Base-by-base conservation (phyloP, 2,888 invertebrate genomes). In the Mycogona germanica region DNA sequence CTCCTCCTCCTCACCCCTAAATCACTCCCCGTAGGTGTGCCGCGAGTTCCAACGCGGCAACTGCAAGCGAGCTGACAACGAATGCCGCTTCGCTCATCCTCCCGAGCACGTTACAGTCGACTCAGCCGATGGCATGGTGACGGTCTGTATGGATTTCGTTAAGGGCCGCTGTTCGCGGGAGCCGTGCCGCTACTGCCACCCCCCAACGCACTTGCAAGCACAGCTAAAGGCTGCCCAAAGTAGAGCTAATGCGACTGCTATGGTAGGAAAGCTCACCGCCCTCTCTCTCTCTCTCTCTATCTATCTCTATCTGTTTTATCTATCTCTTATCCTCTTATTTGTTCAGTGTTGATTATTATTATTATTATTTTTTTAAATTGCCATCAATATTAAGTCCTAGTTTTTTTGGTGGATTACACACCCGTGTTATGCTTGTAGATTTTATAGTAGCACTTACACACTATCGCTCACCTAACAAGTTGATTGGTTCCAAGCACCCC, bases 101-200 rank as follows among this genome's bases (percentile, higher is more conserved):
- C 84, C 89, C 78, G 85, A 91, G 78, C 70, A 87, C 78, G 89
- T 92, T 77, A 84, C 84, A 76, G 84, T 89, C 78, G 91, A 89
- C 56, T 62, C 65, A 80, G 86, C 87, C 78, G 93, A 93, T 83
- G 92, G 92, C 84, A 86, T 88, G 62, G 92, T 93, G 82, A 92
- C 92, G 80, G 92, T 93, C 82, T 95, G 95, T 89, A 93, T 93
- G 92, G 93, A 95, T 84, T 92, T 88, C 82, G 87, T 93, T 81
- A 88, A 88, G 83, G 88, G 89, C 81, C 86, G 89, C 83, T 93
- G 93, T 84, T 84, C 87, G 81, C 89, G 93, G 82, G 91, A 92
- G 81, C 88, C 89, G 81, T 95, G 95, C 87, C 89, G 92, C 84
- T 93, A 93, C 88, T 93, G 92, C 85, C 93, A 95, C 84, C 93